Conservation (phyloP, 2,888 invertebrate genomes). For the Meteorus cinctellus region DNA sequence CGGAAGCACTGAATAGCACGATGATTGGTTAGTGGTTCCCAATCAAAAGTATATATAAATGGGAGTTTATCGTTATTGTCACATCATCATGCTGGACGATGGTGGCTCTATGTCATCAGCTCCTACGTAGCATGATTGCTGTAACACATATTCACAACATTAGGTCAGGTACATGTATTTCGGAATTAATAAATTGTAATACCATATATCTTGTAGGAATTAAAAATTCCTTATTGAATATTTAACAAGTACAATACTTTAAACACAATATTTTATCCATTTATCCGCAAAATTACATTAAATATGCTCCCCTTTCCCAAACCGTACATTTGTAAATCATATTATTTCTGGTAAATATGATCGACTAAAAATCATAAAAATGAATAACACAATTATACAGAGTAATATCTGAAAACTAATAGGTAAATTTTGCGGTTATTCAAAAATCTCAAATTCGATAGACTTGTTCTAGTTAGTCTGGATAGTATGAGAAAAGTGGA, state of each 20-base stretch:
- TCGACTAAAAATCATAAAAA: background rate
- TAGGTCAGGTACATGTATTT: constrained; percentile 22
- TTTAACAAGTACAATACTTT: background rate
- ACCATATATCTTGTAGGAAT: background rate
- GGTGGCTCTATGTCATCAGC: constrained; percentile 60
- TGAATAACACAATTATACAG: background rate
- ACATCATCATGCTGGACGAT: constrained; percentile 67
- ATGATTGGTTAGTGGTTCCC: constrained; percentile 62
- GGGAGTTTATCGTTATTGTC: constrained; percentile 69
- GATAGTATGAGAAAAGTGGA: background rate
- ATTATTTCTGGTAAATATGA: background rate
- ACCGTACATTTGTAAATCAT: too few relatives aligned
- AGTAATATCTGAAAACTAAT: background rate
- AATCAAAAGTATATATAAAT: constrained; percentile 63
- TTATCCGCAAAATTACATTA: too few relatives aligned
- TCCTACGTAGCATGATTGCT: constrained; percentile 67
- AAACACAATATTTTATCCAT: too few relatives aligned
- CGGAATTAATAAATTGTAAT: background rate
- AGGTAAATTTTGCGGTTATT: background rate
- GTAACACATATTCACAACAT: constrained; percentile 52
- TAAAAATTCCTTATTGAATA: background rate
- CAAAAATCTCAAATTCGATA: background rate
- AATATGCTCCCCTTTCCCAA: too few relatives aligned
- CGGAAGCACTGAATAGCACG: constrained; percentile 69
- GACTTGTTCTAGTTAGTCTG: background rate